phyloP scores from a whole-genome alignment of 2,113 vertebrate genomes.

The Misgurnus anguillicaudatus region DNA sequence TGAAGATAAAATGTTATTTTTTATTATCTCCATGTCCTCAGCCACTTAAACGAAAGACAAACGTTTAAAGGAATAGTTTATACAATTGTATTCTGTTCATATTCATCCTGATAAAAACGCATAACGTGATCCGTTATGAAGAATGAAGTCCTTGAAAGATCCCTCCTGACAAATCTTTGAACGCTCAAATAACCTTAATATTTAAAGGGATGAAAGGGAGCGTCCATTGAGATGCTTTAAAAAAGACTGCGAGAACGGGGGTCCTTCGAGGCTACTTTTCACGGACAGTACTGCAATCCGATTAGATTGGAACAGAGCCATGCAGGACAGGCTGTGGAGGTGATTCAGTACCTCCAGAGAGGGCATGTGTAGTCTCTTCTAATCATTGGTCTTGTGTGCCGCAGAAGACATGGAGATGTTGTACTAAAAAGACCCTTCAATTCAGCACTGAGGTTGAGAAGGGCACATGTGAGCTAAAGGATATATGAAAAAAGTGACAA shows the following conservation, averaged over 20 bases:
- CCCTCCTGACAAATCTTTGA: slow-evolving; percentile 61
- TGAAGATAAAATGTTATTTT: slow-evolving; percentile 13
- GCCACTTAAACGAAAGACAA: slow-evolving; percentile 20
- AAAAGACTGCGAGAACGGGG: slow-evolving; percentile 62
- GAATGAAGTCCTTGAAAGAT: slow-evolving; percentile 62
- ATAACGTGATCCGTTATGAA: slow-evolving; percentile 17
- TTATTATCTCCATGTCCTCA: not conserved
- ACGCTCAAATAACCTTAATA: slow-evolving; percentile 58
- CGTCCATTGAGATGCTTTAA: slow-evolving; percentile 60
- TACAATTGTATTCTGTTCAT: slow-evolving; percentile 28
- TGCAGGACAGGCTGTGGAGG: slow-evolving; percentile 59
- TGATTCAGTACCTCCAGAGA: slow-evolving; percentile 55
- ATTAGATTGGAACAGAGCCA: slow-evolving; percentile 67
- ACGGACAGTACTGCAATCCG: slow-evolving; percentile 60
- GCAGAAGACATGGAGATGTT: slow-evolving; percentile 37
- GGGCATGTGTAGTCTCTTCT: slow-evolving; percentile 51
- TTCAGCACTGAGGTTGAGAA: not conserved
- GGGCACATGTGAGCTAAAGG: not conserved
- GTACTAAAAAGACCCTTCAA: slow-evolving; percentile 28
- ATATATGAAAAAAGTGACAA: not conserved
- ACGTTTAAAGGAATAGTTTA: slow-evolving; percentile 12
- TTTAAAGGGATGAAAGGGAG: slow-evolving; percentile 64
- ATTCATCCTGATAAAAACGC: slow-evolving; percentile 30
- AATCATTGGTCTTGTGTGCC: slow-evolving; percentile 49
- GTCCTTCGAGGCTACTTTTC: slow-evolving; percentile 67